Base-by-base conservation (phyloP, 2,797 vertebrate species). In the Nannoperca obscura region DNA sequence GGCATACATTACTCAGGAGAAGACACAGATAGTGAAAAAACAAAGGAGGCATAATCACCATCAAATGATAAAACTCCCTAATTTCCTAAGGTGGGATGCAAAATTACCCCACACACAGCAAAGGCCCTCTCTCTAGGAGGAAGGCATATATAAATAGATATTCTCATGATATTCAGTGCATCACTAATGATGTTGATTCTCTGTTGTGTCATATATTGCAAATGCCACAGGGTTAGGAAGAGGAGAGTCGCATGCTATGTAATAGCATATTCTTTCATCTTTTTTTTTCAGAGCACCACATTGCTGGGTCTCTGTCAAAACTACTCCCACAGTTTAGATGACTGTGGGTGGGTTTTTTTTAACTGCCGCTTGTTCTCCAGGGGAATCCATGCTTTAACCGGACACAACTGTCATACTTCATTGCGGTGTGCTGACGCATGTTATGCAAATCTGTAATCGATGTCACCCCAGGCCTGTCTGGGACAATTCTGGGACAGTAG, bases 201-300 rank as follows among this genome's bases (percentile, higher is more conserved):
- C 54, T 32, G 10, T 52, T 62, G 63, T 53, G 44, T 74, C 53
- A 67, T 58, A 71, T 82, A 54, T 64, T 72, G 60, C 58, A 89
- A 90, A 84, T 89, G 77, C 50, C 82, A 84, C 30, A 44, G 42
- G 71, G 47, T 55, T 44, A 73, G 34, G 67, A 66, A 82, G 76
- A 80, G 84, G 66, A 72, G 67, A 74, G 71, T 27, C 1, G 5
- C 65, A 73, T 64, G 55, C 69, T 70, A 59, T 59, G 46, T 66
- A 59, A 77, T 8, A 66, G 19, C 19, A 74, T 72, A 75, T 38
- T 38, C 9, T 38, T 10, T 11, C 11, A 10, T 8, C 1, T 38
- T 38, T 2, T 38, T 11, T 38, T 36, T 36, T 36, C 36, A 36
- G 36, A 36, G 36, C 36, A 36, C 36, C 36, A 38, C 36, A 38